phyloP scores from a whole-genome alignment of 2,113 vertebrate genomes.

The Ceyx melanurus region DNA sequence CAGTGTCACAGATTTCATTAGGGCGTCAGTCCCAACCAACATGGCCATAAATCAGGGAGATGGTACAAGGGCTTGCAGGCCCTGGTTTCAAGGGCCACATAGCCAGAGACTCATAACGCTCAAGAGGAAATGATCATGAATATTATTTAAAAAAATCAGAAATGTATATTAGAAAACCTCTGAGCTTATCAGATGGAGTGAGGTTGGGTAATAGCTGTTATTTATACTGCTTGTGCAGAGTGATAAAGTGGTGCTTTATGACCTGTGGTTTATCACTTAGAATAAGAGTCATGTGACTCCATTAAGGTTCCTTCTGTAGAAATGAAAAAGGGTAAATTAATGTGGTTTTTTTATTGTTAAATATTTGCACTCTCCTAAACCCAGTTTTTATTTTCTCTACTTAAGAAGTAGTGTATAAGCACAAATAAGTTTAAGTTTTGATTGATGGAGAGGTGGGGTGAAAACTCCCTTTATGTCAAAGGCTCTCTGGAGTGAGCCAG shows the following conservation, averaged over 20 bases:
- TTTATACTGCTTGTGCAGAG: slow-evolving; percentile 76
- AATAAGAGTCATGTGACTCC: slow-evolving; percentile 76
- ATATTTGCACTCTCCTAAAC: slow-evolving; percentile 73
- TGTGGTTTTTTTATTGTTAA: slow-evolving; percentile 74
- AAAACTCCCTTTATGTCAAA: slow-evolving; percentile 64
- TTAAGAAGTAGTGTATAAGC: slow-evolving; percentile 54
- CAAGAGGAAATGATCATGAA: slow-evolving; percentile 71
- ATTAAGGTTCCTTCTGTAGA: slow-evolving; percentile 74
- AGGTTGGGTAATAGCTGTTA: slow-evolving; percentile 75
- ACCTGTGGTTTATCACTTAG: slow-evolving; percentile 77
- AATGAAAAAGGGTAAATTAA: slow-evolving; percentile 75
- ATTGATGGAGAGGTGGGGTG: slow-evolving; percentile 54
- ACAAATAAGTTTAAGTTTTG: slow-evolving; percentile 65
- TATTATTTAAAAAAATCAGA: slow-evolving; percentile 76
- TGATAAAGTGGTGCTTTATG: slow-evolving; percentile 78
- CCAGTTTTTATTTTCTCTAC: slow-evolving; percentile 69
- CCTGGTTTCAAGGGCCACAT: slow-evolving; percentile 71
- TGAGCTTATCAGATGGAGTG: slow-evolving; percentile 71
- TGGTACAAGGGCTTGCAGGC: slow-evolving; percentile 77
- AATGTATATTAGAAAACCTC: slow-evolving; percentile 74
- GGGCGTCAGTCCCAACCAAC: slow-evolving; percentile 73
- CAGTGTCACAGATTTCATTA: slow-evolving; percentile 82
- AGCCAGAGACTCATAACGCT: slow-evolving; percentile 72
- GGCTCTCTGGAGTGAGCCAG: slow-evolving; percentile 5
- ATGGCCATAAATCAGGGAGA: slow-evolving; percentile 83